Conservation (phyloP, 2,113 vertebrate species). For the Brachirus orientalis region DNA sequence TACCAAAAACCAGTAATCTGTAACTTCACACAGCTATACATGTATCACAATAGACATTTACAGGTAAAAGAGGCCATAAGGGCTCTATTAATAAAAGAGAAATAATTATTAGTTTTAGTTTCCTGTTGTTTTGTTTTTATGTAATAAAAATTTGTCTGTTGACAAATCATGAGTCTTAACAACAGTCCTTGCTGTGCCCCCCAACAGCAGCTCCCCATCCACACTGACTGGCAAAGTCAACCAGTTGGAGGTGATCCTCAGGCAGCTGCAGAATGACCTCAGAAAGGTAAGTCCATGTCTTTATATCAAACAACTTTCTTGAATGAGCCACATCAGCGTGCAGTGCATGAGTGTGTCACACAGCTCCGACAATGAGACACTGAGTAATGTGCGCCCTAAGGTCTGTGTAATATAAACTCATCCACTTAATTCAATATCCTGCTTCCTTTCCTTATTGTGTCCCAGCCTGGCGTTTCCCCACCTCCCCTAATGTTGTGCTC, state of each 20-base stretch:
- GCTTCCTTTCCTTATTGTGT: conserved; percentile 72
- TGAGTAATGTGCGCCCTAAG: conserved; percentile 55
- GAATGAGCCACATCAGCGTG: conserved; percentile 10
- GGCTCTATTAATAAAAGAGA: too few relatives aligned
- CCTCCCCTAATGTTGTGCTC: conserved; percentile 58
- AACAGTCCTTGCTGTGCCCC: background rate
- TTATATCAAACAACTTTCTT: background rate
- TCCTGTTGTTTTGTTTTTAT: background rate
- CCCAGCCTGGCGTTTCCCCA: conserved; percentile 46
- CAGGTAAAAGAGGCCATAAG: too few relatives aligned
- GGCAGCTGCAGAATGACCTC: conserved; percentile 94
- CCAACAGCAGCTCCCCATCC: conserved; percentile 79
- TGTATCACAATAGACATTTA: too few relatives aligned
- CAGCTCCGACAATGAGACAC: conserved; percentile 34
- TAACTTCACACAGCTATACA: too few relatives aligned
- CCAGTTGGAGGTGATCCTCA: conserved; percentile 94
- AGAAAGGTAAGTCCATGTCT: conserved; percentile 83
- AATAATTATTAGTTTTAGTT: too few relatives aligned
- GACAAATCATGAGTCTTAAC: background rate
- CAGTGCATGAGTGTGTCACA: conserved; percentile 32
- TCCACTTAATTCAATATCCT: conserved; percentile 72
- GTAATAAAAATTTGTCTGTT: background rate
- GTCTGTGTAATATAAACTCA: conserved; percentile 60
- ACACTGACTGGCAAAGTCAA: conserved; percentile 97
- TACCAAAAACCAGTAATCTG: too few relatives aligned